These are phyloP conservation scores for Tenthredo amoena DNA, from an alignment of 2,888 invertebrate genomes.

Conservation along the genomic window DNA sequence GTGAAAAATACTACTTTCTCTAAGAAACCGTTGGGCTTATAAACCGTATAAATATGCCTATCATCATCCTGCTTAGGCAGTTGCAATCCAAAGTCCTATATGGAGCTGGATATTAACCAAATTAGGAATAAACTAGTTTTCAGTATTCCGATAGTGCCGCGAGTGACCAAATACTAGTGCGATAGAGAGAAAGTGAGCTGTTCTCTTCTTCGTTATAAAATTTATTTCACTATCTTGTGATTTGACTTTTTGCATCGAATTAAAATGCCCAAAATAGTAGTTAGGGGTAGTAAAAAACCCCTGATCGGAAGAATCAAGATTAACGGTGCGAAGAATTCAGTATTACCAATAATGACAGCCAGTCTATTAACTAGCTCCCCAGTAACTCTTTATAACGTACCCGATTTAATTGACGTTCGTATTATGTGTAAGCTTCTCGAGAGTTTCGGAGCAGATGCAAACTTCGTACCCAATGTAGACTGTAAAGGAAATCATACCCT, in stretches of 20 bases:
- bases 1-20: not conserved
- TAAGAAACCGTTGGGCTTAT: not conserved
- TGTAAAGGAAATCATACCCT: slow-evolving; percentile 54
- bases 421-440: slow-evolving; percentile 53
- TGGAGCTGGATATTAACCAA: too few species aligned
- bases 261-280: slow-evolving; percentile 50
- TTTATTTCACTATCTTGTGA: not conserved
- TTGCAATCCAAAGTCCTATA: not conserved
- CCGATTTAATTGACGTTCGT: slow-evolving; percentile 54
- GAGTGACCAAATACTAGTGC: not conserved
- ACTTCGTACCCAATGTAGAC: slow-evolving; percentile 50
- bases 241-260: not conserved
- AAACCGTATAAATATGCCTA: not conserved
- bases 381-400: slow-evolving; percentile 53
- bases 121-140: too few species aligned
- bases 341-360: slow-evolving; percentile 53
- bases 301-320: slow-evolving; percentile 54
- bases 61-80: not conserved
- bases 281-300: slow-evolving; percentile 49
- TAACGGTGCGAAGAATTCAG: slow-evolving; percentile 53
- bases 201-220: not conserved
- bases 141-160: not conserved
- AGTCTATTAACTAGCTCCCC: slow-evolving; percentile 51
- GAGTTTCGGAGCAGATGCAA: slow-evolving; percentile 53
- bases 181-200: not conserved